These are phyloP conservation scores for Sphenopsis melanotis DNA, from an alignment of 2,797 vertebrate species.

Conservation along the genomic window DNA sequence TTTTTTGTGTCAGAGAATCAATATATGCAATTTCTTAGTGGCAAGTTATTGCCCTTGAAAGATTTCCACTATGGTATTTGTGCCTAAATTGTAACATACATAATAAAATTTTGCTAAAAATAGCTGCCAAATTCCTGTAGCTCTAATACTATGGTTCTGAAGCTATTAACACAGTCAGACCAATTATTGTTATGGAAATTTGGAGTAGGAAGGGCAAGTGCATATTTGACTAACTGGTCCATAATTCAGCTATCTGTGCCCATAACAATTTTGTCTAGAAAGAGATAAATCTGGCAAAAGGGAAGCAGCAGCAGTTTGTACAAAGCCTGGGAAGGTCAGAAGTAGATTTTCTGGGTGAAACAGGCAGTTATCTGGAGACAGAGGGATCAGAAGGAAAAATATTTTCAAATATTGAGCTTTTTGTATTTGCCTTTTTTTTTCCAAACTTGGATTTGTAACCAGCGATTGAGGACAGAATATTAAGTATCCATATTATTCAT, in stretches of 20 bases:
- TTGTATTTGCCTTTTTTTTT: accelerated
- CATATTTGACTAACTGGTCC: background rate
- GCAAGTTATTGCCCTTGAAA: conserved; percentile 4
- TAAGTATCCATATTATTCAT: background rate
- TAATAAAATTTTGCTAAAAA: background rate
- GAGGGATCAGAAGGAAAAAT: background rate
- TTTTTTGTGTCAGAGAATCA: background rate
- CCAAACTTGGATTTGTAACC: background rate
- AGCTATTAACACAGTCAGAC: background rate
- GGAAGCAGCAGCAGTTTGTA: background rate
- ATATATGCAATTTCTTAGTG: background rate
- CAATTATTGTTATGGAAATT: background rate
- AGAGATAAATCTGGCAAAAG: background rate
- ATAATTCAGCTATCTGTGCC: background rate
- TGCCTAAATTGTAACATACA: background rate
- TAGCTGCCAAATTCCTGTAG: background rate
- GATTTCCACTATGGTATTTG: background rate
- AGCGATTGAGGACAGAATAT: background rate
- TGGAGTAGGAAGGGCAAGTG: background rate
- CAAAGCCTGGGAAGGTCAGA: background rate
- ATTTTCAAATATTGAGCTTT: background rate
- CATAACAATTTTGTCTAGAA: background rate
- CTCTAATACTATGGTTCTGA: background rate
- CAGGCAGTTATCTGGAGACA: background rate
- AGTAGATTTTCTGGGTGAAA: background rate